Evolutionary conservation across 2,113 vertebrate species (phyloP).

Genomic region (Tyto alba): DNA sequence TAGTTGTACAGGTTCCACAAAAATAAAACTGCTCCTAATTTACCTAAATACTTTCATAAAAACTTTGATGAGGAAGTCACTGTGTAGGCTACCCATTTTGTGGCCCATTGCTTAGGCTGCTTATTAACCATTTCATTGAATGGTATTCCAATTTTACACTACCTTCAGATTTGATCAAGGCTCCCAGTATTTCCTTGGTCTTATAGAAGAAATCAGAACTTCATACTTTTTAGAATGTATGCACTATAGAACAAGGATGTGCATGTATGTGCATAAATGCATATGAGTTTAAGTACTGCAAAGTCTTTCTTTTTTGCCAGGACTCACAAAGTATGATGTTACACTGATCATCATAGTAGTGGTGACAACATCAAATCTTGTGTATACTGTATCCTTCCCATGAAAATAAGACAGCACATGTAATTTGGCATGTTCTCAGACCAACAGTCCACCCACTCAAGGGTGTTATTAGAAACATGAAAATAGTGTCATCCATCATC

Average conservation of each 20-base stretch:
- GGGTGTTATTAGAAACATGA: not conserved
- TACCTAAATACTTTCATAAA: not conserved
- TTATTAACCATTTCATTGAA: not conserved
- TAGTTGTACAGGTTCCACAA: not conserved
- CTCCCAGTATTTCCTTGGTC: not conserved
- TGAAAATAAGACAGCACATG: not conserved
- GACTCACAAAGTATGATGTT: not conserved
- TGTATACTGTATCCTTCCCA: not conserved
- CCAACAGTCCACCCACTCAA: not conserved
- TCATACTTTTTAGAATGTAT: not conserved
- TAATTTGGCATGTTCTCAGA: not conserved
- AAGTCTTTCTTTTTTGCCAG: not conserved
- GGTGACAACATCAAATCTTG: not conserved
- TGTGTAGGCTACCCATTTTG: not conserved
- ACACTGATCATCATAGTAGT: not conserved
- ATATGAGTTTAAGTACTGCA: not conserved
- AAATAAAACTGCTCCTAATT: not conserved
- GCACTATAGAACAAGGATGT: not conserved
- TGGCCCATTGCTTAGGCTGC: not conserved
- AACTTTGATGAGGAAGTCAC: not conserved
- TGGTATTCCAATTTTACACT: not conserved
- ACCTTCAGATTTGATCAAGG: not conserved
- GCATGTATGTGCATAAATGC: not conserved
- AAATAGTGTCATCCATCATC: not conserved
- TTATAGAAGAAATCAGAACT: not conserved